phyloP scores from a whole-genome alignment of 2,888 invertebrate genomes.

The Meiosimyza platycephala region DNA sequence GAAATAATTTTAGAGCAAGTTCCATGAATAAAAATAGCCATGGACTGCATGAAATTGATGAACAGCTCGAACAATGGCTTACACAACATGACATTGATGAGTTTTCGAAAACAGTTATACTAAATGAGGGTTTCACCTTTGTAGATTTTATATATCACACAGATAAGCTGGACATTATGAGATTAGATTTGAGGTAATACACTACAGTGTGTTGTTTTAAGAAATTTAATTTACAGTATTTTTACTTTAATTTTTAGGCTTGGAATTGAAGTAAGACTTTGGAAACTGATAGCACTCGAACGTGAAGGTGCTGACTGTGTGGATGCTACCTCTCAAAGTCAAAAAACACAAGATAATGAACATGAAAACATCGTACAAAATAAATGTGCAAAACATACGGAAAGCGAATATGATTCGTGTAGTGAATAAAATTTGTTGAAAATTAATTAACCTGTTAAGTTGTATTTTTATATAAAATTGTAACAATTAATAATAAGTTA shows the following conservation, averaged over 20 bases:
- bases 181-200: constrained; percentile 79
- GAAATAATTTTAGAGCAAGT: constrained; percentile 8
- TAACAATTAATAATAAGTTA: constrained; percentile 20
- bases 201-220: neutral
- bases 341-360: constrained; percentile 32
- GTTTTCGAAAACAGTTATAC: constrained; percentile 75
- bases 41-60: constrained; percentile 67
- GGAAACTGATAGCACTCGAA: constrained; percentile 78
- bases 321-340: constrained; percentile 40
- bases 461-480: constrained; percentile 30
- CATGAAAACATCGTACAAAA: neutral
- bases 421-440: constrained; percentile 54
- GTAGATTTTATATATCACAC: constrained; percentile 83
- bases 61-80: constrained; percentile 79
- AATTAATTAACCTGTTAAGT: constrained; percentile 19
- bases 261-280: constrained; percentile 85
- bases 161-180: constrained; percentile 84
- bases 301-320: constrained; percentile 51
- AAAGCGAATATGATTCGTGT: constrained; percentile 65
- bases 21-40: constrained; percentile 53
- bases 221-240: neutral
- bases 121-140: constrained; percentile 81
- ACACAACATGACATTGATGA: constrained; percentile 76
- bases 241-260: constrained; percentile 70
- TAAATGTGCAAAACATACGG: constrained; percentile 49